Evolutionary conservation across 2,888 invertebrate species (phyloP).

Genomic region (Hermaeophaga mercurialis): DNA sequence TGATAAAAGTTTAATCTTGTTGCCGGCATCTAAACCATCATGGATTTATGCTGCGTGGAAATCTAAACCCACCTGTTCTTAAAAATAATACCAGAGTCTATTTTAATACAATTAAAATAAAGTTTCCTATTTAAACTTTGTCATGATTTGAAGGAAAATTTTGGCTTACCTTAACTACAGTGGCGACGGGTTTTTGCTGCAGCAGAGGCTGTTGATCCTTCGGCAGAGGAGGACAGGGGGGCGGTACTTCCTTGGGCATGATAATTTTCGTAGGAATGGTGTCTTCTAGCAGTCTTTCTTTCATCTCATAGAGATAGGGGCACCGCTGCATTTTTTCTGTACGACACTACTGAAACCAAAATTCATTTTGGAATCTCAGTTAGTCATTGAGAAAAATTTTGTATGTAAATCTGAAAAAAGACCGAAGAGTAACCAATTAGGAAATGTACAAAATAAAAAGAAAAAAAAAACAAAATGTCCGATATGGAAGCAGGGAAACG

Average conservation of each 20-base stretch:
- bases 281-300: constrained; percentile 83
- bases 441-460: too few species aligned
- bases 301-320: constrained; percentile 93
- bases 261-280: constrained; percentile 68
- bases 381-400: constrained; percentile 11
- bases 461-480: too few species aligned
- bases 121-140: too few species aligned
- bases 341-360: constrained; percentile 55
- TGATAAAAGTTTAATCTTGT: too few species aligned
- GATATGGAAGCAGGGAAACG: too few species aligned
- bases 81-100: too few species aligned
- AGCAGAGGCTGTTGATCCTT: constrained; percentile 57
- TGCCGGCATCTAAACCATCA: too few species aligned
- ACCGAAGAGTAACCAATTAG: neutral
- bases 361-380: constrained; percentile 24
- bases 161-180: constrained; percentile 81
- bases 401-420: constrained; percentile 12
- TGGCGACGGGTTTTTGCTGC: constrained; percentile 73
- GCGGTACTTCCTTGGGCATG: constrained; percentile 59
- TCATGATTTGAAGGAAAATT: too few species aligned
- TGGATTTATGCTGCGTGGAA: too few species aligned
- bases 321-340: constrained; percentile 79
- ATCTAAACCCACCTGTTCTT: too few species aligned
- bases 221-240: constrained; percentile 54
- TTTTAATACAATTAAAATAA: too few species aligned